These are phyloP conservation scores for Aleadryas rufinucha DNA, from an alignment of 2,113 vertebrate species.

Conservation along the genomic window DNA sequence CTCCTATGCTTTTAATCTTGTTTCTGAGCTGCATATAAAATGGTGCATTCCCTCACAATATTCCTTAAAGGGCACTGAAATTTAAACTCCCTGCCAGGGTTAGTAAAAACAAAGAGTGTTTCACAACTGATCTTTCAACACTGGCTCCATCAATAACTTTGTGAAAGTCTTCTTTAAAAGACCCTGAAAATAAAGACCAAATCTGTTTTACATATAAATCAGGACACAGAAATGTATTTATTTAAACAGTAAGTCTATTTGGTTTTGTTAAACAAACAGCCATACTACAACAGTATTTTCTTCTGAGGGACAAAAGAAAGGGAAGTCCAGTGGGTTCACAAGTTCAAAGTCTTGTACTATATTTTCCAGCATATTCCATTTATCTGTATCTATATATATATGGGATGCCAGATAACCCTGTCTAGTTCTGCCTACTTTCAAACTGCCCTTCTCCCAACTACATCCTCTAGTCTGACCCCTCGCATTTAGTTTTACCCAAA, in stretches of 20 bases:
- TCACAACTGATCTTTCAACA: slow-evolving; percentile 23
- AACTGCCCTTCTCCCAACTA: not conserved
- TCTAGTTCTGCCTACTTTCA: not conserved
- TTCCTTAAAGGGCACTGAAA: not conserved
- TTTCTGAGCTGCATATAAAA: not conserved
- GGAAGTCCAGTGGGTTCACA: not conserved
- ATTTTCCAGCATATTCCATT: not conserved
- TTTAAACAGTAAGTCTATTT: slow-evolving; percentile 3
- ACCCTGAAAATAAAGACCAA: not conserved
- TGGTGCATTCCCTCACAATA: not conserved
- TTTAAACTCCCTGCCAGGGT: not conserved
- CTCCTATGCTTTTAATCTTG: not conserved
- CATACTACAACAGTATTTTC: not conserved
- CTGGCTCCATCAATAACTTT: not conserved
- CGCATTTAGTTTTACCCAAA: not conserved
- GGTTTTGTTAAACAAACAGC: not conserved
- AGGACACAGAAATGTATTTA: not conserved
- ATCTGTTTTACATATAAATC: not conserved
- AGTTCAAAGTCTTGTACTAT: not conserved
- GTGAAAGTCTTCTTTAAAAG: slow-evolving; percentile 2
- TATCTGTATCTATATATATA: not conserved
- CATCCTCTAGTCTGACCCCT: not conserved
- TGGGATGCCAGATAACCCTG: not conserved
- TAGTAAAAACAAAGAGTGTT: slow-evolving; percentile 18
- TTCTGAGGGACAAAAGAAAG: not conserved